Conservation (phyloP, 2,888 invertebrate species). For the Asteroscopus sphinx region DNA sequence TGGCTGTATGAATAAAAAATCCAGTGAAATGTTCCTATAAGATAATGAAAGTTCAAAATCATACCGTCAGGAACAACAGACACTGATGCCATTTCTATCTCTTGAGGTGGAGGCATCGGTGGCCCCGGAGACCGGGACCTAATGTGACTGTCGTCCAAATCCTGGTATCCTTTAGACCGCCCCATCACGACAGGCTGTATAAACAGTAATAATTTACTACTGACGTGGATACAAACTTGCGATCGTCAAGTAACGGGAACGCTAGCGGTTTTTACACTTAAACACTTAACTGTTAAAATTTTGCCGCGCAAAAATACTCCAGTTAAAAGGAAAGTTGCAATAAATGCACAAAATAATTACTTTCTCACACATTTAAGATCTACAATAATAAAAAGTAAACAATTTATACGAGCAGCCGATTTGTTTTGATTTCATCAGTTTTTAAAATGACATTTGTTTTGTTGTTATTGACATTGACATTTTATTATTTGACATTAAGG, state of each 20-base stretch:
- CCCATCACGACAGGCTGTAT: conserved; percentile 75
- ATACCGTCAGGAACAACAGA: conserved; percentile 95
- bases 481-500: not conserved
- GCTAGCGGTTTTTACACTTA: conserved; percentile 43
- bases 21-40: not conserved
- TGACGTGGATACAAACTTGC: conserved; percentile 75
- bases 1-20: too few relatives aligned
- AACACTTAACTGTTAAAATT: conserved; percentile 27
- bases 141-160: conserved; percentile 87
- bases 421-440: conserved; percentile 53
- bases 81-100: conserved; percentile 94
- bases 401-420: conserved; percentile 19
- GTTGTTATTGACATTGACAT: conserved; percentile 4
- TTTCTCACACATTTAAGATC: conserved; percentile 29
- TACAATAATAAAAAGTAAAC: conserved; percentile 38
- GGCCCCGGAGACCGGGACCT: conserved; percentile 73
- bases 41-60: conserved; percentile 45
- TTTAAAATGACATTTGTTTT: conserved; percentile 12
- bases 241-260: conserved; percentile 74
- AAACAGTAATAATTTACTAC: conserved; percentile 54
- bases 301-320: conserved; percentile 5
- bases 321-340: conserved; percentile 4
- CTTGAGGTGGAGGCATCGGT: conserved; percentile 90
- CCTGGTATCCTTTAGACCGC: conserved; percentile 90
- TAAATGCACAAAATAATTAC: conserved; percentile 19